Evolutionary conservation across 2,797 vertebrate species (phyloP), one percentile per base, ranked within the genome.

Genomic region (Tadarida brasiliensis): DNA sequence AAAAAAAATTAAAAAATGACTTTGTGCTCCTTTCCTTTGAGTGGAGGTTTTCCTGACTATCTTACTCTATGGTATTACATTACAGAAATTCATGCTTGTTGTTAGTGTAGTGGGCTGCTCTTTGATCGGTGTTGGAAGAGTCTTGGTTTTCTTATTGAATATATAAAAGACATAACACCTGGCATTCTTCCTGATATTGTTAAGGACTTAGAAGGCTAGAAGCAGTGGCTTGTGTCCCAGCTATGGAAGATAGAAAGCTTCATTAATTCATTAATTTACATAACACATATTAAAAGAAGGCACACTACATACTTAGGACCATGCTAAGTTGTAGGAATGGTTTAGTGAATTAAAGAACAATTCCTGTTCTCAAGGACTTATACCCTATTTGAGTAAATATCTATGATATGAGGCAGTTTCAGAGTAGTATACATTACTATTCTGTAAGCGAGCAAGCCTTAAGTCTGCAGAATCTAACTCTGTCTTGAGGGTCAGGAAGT

Each of bases 141-240:
- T 76, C 65, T 93, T 33, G 22, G 11, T 82, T 91, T 93, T 84
- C 17, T 30, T 85, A 63, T 5, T 82, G 51, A 78, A 63, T 74
- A 39, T 70, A 16, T 89, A 74, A 73, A 77, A 94, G 10, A 14
- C 39, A 77, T 77, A 74, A 39, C 33, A 82, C 44, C 11, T 86
- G 73, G 4, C 35, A 65, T 85, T 90, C 11, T 90, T 70, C 33
- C 17, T 84, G 67, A 61, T 92, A 24, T 44, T 35, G 11, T 82
- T 76, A 82, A 87, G 71, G 70, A 71, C 76, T 96, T 95, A 87
- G 49, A 90, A 56, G 73, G 51, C 10, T 92, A 61, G 77, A 85
- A 90, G 47, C 30, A 73, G 35, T 81, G 71, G 8, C 54, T 93
- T 19, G 11, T 88, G 16, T 90, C 28, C 51, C 20, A 91, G 63